These are phyloP conservation scores for Pipistrellus pygmaeus DNA, from an alignment of 2,797 vertebrate genomes.

Conservation along the genomic window DNA sequence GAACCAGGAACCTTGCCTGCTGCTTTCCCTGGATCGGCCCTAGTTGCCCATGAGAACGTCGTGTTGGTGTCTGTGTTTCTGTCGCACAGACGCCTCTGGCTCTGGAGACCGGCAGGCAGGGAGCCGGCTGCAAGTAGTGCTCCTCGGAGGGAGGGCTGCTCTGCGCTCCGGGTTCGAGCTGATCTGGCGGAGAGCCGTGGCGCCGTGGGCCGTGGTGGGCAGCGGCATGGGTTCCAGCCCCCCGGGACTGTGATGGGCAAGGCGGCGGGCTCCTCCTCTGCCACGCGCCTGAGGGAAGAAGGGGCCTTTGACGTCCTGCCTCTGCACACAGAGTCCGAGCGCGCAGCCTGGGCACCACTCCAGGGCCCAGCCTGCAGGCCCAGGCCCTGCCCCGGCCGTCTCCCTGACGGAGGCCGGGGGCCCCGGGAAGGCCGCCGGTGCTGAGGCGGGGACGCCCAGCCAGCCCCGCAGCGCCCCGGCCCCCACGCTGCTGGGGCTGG, in stretches of 20 bases:
- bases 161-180: accelerated
- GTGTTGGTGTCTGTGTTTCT: slow-evolving; percentile 11
- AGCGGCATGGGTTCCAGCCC: not conserved
- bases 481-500: no score
- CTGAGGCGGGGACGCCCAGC: accelerated
- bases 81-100: not conserved
- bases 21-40: slow-evolving; percentile 26
- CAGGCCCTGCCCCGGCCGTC: not conserved
- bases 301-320: not conserved
- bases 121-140: no score
- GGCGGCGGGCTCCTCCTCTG: not conserved
- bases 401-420: accelerated
- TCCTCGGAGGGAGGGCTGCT: no score
- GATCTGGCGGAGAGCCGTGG: not conserved
- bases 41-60: not conserved
- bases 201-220: accelerated
- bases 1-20: slow-evolving; percentile 42
- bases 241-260: not conserved
- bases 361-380: not conserved
- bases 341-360: not conserved
- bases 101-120: not conserved
- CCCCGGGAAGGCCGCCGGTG: not conserved
- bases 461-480: not conserved
- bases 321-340: not conserved
- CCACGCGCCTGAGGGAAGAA: not conserved